Percentiles rank a stretch among this genome's conserved stretches.
These are phyloP conservation scores for Pipra filicauda DNA, from an alignment of 2,113 vertebrate species.

Conservation along the genomic window DNA sequence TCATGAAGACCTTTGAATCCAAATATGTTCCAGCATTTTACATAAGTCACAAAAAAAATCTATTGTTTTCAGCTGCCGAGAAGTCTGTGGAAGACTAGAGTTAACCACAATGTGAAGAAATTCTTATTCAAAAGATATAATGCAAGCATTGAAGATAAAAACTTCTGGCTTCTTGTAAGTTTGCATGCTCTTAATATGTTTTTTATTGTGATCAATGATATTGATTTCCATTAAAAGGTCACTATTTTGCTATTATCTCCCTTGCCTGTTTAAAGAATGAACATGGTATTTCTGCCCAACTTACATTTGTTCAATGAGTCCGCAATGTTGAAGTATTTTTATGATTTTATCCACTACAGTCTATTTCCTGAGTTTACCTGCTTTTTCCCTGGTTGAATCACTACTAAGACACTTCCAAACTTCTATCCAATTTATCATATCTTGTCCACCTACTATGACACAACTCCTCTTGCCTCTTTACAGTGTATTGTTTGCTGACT, in stretches of 20 bases:
- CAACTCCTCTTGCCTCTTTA: not conserved
- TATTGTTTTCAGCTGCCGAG: not conserved
- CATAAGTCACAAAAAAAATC: not conserved
- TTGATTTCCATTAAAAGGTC: not conserved
- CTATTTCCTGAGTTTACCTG: not conserved
- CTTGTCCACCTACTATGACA: not conserved
- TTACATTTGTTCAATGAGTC: not conserved
- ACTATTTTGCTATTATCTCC: not conserved
- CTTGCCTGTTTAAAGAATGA: not conserved
- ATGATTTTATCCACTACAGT: not conserved
- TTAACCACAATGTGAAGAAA: not conserved
- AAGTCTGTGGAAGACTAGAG: not conserved
- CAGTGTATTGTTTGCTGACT: not conserved
- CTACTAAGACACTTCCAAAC: not conserved
- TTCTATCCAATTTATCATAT: not conserved
- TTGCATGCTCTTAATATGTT: not conserved
- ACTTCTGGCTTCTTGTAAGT: fast-evolving
- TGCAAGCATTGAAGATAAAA: not conserved
- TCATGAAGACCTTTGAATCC: not conserved
- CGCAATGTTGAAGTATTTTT: fast-evolving
- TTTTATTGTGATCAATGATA: not conserved
- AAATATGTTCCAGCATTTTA: not conserved
- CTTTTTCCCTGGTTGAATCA: not conserved
- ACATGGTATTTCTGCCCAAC: not conserved
- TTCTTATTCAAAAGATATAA: not conserved